These are phyloP conservation scores for Peromyscus nudipes DNA, from an alignment of 2,797 vertebrate species.

Conservation along the genomic window DNA sequence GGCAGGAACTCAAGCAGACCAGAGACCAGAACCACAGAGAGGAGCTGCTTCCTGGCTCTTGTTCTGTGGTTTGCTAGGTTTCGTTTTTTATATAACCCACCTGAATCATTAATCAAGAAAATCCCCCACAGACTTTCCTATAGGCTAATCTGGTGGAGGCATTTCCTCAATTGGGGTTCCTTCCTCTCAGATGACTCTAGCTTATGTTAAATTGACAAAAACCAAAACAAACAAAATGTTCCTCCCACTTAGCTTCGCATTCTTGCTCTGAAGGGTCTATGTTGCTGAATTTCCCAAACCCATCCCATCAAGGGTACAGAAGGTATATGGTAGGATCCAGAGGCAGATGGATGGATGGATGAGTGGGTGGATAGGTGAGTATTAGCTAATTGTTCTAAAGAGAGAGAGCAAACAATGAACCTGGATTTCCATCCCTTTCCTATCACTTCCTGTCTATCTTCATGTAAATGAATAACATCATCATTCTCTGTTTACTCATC, in stretches of 20 bases:
- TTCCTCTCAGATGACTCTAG: neutral
- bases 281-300: neutral
- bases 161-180: neutral
- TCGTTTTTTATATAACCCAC: neutral
- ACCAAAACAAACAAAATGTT: neutral
- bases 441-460: neutral
- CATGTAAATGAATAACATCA: neutral
- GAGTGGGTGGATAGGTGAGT: neutral
- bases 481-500: neutral
- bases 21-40: neutral
- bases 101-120: neutral
- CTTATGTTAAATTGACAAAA: neutral
- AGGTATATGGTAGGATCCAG: neutral
- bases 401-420: neutral
- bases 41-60: neutral
- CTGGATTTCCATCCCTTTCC: neutral
- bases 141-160: too few species aligned
- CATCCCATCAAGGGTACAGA: fast-evolving
- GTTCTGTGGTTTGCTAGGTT: neutral
- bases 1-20: neutral
- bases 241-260: neutral
- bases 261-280: neutral
- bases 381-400: neutral
- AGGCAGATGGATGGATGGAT: too few species aligned
- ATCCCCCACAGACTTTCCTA: neutral